Conservation (phyloP, 1,140 invertebrate genomes). For the Lordiphosa clarofinis region DNA sequence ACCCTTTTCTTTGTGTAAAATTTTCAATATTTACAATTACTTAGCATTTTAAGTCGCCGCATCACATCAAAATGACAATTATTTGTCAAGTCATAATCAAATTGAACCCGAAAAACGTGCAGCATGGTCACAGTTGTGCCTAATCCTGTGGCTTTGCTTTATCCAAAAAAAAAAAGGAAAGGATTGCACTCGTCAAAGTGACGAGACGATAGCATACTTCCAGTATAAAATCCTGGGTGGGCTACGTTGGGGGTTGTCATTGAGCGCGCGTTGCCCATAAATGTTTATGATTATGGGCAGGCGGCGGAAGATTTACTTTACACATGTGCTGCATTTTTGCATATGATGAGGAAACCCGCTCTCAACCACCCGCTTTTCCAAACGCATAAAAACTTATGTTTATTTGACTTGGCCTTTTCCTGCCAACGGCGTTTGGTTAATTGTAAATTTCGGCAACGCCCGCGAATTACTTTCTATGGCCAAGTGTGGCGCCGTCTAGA, state of each 20-base stretch:
- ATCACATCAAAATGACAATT: slow-evolving; percentile 75
- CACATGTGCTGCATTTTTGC: slow-evolving; percentile 76
- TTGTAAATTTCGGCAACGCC: slow-evolving; percentile 43
- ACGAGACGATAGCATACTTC: slow-evolving; percentile 21
- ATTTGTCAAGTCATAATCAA: slow-evolving; percentile 78
- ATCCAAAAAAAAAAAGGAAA: slow-evolving; percentile 39
- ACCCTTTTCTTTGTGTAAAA: slow-evolving; percentile 20
- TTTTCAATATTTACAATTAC: slow-evolving; percentile 77
- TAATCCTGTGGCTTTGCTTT: slow-evolving; percentile 69
- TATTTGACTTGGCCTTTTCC: slow-evolving; percentile 72
- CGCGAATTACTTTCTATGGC: slow-evolving; percentile 43
- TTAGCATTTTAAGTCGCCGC: slow-evolving; percentile 70
- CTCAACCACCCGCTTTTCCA: slow-evolving; percentile 24
- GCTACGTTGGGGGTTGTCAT: slow-evolving; percentile 39
- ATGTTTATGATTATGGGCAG: slow-evolving; percentile 76
- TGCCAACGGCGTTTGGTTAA: slow-evolving; percentile 42
- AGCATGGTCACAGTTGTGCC: slow-evolving; percentile 63
- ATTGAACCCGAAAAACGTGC: slow-evolving; percentile 49
- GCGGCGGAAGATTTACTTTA: slow-evolving; percentile 67
- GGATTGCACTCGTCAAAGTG: slow-evolving; percentile 74
- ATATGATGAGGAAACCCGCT: slow-evolving; percentile 38
- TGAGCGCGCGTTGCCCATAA: slow-evolving; percentile 63
- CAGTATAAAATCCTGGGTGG: neutral
- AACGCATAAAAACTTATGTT: slow-evolving; percentile 77
- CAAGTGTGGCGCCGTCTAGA: slow-evolving; percentile 41